Percentiles rank a stretch among this genome's conserved stretches.
Conservation (phyloP, 2,113 vertebrate genomes). For the Peromyscus polionotus region DNA sequence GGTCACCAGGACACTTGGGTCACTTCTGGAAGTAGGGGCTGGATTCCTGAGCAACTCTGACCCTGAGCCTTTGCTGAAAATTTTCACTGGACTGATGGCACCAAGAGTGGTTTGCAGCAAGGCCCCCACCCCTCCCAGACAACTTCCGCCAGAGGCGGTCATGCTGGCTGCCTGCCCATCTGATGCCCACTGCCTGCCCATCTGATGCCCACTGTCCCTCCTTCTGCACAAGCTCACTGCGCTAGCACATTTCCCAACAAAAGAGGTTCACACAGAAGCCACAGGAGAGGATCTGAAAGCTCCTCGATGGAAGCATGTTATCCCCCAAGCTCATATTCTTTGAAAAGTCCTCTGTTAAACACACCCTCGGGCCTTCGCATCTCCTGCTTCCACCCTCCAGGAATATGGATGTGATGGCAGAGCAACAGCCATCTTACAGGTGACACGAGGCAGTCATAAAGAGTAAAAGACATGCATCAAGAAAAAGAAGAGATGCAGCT, state of each 20-base stretch:
- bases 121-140: neutral
- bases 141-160: neutral
- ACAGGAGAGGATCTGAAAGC: neutral
- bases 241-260: neutral
- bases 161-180: neutral
- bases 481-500: neutral
- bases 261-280: neutral
- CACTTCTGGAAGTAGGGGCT: neutral
- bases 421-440: neutral
- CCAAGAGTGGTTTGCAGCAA: neutral
- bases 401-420: neutral
- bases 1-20: neutral
- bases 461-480: neutral
- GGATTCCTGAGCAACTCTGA: neutral
- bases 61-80: neutral
- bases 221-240: neutral
- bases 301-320: neutral
- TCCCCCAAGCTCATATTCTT: neutral
- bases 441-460: neutral
- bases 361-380: neutral
- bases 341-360: neutral
- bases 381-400: neutral
- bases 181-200: neutral
- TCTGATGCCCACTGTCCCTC: neutral
- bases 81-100: neutral